Base-by-base conservation (phyloP, 2,113 vertebrate genomes). In the Chlorodrepanis virens region DNA sequence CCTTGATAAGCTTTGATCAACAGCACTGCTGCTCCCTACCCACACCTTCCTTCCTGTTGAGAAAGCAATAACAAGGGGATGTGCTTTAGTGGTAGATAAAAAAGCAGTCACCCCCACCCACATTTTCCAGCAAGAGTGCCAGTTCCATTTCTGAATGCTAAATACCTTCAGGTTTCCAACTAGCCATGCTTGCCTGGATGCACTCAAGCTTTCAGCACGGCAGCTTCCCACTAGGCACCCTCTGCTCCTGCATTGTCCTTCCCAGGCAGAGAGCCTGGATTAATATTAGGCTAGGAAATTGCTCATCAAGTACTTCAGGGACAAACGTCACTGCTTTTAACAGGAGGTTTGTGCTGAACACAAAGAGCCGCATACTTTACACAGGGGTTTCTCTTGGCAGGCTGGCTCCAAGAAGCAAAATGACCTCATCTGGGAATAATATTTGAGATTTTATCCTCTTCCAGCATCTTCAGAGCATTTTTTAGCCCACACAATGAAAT, bases 1-100 rank as follows among this genome's bases (percentile, higher is more conserved):
- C 85, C 64, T 60, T 64, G 54, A 33, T 44, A 67, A 53, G 52
- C 10, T 56, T 31, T 75, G 45, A 90, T 75, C 60, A 75, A 69
- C 63, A 72, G 27, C 13, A 33, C 39, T 80, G 75, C 31, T 0
- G 12, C 61, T 63, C 54, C 67, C 71, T 75, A 67, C 94, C 92
- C 86, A 93, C 93, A 83, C 15, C 60, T 68, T 75, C 93, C 90
- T 86, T 88, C 90, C 80, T 49, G 60, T 47, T 64, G 76, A 81
- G 64, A 60, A 89, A 75, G 79, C 42, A 83, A 10, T 5, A n/a
- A 77, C 47, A 85, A 67, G 50, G 90, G 42, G 50, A 83, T 61
- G 50, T 7, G 12, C n/a, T 45, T 63, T 22, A 67, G 63, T 11
- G 42, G 28, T 4, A 83, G n/a, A 61, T 27, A 53, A 18, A 85